These are phyloP conservation scores for Brachyrhaphis roseni DNA, from an alignment of 2,797 vertebrate species.

Conservation along the genomic window DNA sequence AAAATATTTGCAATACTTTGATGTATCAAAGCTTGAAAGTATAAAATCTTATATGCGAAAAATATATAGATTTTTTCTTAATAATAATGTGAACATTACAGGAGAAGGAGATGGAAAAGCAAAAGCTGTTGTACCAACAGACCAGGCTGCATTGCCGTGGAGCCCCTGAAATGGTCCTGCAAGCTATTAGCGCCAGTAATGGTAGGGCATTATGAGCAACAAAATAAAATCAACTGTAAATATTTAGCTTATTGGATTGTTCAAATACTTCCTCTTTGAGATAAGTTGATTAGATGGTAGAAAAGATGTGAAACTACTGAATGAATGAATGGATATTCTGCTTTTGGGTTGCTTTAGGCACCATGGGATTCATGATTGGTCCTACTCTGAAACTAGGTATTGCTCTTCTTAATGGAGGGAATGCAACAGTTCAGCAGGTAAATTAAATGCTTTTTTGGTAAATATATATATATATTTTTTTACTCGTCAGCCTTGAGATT, in stretches of 20 bases:
- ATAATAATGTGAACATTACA: constrained; percentile 50
- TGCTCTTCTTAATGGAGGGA: constrained; percentile 92
- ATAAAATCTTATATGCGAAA: not conserved
- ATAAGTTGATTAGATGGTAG: not conserved
- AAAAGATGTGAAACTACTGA: not conserved
- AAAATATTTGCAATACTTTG: not conserved
- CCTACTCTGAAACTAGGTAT: constrained; percentile 93
- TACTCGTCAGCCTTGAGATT: not conserved
- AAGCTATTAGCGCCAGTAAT: constrained; percentile 92
- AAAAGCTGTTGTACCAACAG: constrained; percentile 94
- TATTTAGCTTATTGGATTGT: not conserved
- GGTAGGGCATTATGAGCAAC: constrained; percentile 70
- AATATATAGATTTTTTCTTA: not conserved
- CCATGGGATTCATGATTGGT: constrained; percentile 87
- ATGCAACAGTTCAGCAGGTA: constrained; percentile 93
- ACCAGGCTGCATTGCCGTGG: constrained; percentile 90
- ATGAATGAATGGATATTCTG: constrained; percentile 3
- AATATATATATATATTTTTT: not conserved
- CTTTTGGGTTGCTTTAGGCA: constrained; percentile 75
- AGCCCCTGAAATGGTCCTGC: constrained; percentile 94
- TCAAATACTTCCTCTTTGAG: not conserved
- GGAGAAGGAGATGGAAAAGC: constrained; percentile 98
- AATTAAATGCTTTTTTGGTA: not conserved
- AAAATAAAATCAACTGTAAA: not conserved
- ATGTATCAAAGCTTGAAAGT: constrained; percentile 30